Base-by-base conservation (phyloP, 2,797 vertebrate genomes). In the Crax fasciolata region DNA sequence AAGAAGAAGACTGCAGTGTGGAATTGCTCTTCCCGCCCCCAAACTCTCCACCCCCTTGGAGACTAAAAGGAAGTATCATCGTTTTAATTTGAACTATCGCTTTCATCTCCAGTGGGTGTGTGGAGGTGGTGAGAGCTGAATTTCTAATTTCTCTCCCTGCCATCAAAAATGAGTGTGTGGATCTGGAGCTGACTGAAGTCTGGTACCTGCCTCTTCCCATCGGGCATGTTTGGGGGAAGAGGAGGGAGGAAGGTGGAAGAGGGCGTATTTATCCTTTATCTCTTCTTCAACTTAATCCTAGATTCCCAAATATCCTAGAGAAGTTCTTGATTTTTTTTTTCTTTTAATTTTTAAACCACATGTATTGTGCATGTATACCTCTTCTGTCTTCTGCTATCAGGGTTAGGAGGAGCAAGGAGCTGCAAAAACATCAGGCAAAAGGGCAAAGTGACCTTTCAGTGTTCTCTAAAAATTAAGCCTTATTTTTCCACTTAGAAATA, bases 61-160 rank as follows among this genome's bases (percentile, higher is more conserved):
- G 73, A 74, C 87, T 72, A 61, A 84, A 88, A 86, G 76, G 87
- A 96, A 96, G 66, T 92, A 82, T 95, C 91, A 92, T 92, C 1
- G 0, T 91, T 94, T 95, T 95, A 93, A 95, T 95, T 93, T 77
- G 63, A 94, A 91, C 73, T 95, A 91, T 95, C 21, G 0, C 78
- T 96, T 96, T 95, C 87, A 94, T 43, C 81, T 84, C 41, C 46
- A 49, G 51, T 66, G 71, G 74, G 93, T 90, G 92, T 85, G 61
- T 88, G 65, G 85, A 67, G 84, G 90, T 91, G 79, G 70, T 72
- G 72, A 90, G 55, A 93, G 65, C 54, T 93, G 89, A 90, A 89
- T 95, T 94, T 94, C 86, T 93, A 61, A 85, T 93, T 93, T 93
- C 72, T 93, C 49, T 86, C 61, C 65, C 46, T 85, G 84, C 54